phyloP scores from a whole-genome alignment of 2,797 vertebrate species.

The Catamblyrhynchus diadema region DNA sequence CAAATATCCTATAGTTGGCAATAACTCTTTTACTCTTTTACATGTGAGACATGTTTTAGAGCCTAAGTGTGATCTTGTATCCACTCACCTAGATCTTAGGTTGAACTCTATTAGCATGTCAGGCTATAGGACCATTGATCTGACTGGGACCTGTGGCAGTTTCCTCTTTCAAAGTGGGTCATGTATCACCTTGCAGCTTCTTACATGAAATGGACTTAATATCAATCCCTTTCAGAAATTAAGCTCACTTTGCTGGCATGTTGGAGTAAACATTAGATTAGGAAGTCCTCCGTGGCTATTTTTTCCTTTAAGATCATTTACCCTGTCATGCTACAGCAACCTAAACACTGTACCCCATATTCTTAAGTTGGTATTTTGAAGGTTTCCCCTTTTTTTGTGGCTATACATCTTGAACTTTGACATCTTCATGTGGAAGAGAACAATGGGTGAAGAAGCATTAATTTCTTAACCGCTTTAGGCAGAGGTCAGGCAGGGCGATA shows the following conservation, averaged over 20 bases:
- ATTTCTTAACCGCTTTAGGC: conserved; percentile 47
- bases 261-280: neutral
- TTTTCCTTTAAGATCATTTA: neutral
- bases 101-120: neutral
- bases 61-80: neutral
- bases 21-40: neutral
- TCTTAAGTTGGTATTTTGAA: neutral
- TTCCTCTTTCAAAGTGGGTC: neutral
- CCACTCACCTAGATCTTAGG: neutral
- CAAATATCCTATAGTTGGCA: neutral
- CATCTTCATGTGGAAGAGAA: conserved; percentile 12
- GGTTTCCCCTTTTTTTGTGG: neutral
- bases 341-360: neutral
- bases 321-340: neutral
- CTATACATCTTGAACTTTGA: conserved; percentile 38
- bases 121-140: neutral
- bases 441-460: conserved; percentile 28
- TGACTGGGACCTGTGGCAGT: neutral
- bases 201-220: neutral
- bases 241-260: neutral
- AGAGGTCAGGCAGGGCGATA: conserved; percentile 54
- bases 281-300: neutral
- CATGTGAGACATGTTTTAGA: neutral
- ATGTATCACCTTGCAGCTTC: neutral
- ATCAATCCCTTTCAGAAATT: neutral